Percentiles rank a stretch among this genome's conserved stretches.
These are phyloP conservation scores for Botrylloides violaceus DNA, from an alignment of 23 tunicate species.

Conservation along the genomic window DNA sequence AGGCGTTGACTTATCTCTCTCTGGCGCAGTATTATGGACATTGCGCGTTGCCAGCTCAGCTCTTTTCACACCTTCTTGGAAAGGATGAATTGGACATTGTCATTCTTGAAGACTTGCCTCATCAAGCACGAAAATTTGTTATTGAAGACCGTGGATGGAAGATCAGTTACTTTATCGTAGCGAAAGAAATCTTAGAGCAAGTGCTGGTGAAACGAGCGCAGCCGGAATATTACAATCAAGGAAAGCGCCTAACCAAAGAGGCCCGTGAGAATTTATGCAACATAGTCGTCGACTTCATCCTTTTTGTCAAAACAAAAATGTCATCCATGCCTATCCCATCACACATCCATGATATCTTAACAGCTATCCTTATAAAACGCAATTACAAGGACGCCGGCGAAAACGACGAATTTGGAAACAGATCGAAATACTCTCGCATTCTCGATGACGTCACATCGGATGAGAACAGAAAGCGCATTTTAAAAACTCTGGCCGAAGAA, in stretches of 20 bases:
- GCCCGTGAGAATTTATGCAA: conserved; percentile 23
- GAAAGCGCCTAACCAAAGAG: background rate
- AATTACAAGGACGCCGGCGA: conserved; percentile 42
- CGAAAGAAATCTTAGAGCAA: conserved; percentile 52
- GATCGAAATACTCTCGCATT: conserved; percentile 20
- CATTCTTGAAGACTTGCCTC: conserved; percentile 20
- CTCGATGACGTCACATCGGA: conserved; percentile 26
- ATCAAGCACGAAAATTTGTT: conserved; percentile 31
- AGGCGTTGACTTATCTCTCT: conserved; percentile 18
- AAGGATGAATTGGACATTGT: background rate
- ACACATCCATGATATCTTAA: conserved; percentile 11
- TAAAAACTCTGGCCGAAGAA: conserved; percentile 15
- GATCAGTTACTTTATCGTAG: conserved; percentile 40
- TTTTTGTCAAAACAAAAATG: conserved; percentile 12
- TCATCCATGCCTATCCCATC: background rate
- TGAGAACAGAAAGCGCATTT: conserved; percentile 22
- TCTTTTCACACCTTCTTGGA: conserved; percentile 16
- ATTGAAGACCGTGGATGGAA: conserved; percentile 30
- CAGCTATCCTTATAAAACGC: conserved; percentile 28
- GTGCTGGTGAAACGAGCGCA: conserved; percentile 1
- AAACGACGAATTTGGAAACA: conserved; percentile 24
- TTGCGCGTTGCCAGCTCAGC: conserved; percentile 24
- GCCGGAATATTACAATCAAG: background rate
- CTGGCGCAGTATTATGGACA: conserved; percentile 41
- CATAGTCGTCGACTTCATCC: conserved; percentile 39